Base-by-base conservation (phyloP, 2,113 vertebrate genomes). In the Maccullochella peelii region DNA sequence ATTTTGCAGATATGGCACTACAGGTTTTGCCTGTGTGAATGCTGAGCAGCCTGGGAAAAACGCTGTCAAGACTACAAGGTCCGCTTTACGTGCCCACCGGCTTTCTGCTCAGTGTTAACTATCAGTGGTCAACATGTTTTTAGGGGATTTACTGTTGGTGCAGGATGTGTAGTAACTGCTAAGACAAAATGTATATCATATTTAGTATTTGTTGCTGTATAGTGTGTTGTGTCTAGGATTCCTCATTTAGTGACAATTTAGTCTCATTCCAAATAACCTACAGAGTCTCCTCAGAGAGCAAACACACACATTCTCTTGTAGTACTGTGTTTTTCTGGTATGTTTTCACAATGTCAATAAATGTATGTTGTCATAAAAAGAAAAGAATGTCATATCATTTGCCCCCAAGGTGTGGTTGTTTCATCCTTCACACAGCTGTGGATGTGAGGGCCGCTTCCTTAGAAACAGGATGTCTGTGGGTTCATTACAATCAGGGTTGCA, bases 11-110 rank as follows among this genome's bases (percentile, higher is more conserved):
- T 94, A 89, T 36, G 88, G 90, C 2, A 79, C 90, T 0, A 11
- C 79, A 21, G 91, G 94, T 4, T 93, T 93, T 38, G 70, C 74
- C 33, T 93, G 92, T 27, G 83, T 90, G 16, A 92, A 87, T 33
- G 77, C 67, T 1, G 82, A 91, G 44, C 83, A 91, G 67, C 77
- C 68, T 0, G 61, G n/a, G 77, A 79, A 18, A 71, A 59, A 40
- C 47, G 2, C 18, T 93, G 90, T 40, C 58, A 78, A 4, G 86
- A 86, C 81, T 92, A 88, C 66, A 90, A 86, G 52, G 81, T 90
- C 61, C 73, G 85, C 40, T 78, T 89, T 7, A 92, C 82, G n/a
- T 93, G 92, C 11, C 88, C 84, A 1, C 16, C 65, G 20, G 11
- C 15, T 1, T 88, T 79, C 77, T 87, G 90, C 40, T 72, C n/a